Evolutionary conservation across 2,113 vertebrate genomes (phyloP).

Genomic region (Gobio gobio): DNA sequence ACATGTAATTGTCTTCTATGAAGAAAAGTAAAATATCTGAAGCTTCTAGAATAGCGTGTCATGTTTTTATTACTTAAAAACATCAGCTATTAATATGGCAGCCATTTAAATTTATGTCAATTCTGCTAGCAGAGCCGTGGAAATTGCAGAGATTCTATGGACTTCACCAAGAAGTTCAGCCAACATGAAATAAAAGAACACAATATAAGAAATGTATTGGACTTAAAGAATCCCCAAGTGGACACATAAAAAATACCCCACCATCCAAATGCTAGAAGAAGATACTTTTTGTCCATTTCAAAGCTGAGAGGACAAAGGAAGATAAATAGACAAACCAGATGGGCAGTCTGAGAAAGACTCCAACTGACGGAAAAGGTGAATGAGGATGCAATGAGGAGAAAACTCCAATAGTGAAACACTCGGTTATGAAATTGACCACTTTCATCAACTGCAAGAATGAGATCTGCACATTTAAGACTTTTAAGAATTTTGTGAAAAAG

Average conservation of each 20-base stretch:
- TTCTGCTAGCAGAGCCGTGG: neutral
- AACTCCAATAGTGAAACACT: neutral
- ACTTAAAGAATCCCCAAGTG: neutral
- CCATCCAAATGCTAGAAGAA: neutral
- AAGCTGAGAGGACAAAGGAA: neutral
- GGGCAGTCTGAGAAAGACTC: constrained; percentile 9
- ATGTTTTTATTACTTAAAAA: neutral
- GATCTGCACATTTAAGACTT: neutral
- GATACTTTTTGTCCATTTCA: neutral
- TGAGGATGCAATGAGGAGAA: neutral
- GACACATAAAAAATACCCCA: neutral
- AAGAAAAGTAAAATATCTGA: neutral
- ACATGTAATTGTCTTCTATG: neutral
- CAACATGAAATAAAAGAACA: neutral
- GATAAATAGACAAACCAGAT: neutral
- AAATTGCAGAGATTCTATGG: neutral
- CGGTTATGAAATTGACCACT: neutral
- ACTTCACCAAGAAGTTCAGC: neutral
- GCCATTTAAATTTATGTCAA: neutral
- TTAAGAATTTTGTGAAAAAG: neutral
- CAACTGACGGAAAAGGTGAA: neutral
- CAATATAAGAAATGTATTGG: neutral
- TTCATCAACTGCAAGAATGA: neutral
- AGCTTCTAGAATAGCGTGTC: neutral
- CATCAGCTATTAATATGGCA: neutral